Percentiles rank a stretch among this genome's conserved stretches.
Evolutionary conservation across 2,797 vertebrate genomes (phyloP).

Genomic region (Columba guinea): DNA sequence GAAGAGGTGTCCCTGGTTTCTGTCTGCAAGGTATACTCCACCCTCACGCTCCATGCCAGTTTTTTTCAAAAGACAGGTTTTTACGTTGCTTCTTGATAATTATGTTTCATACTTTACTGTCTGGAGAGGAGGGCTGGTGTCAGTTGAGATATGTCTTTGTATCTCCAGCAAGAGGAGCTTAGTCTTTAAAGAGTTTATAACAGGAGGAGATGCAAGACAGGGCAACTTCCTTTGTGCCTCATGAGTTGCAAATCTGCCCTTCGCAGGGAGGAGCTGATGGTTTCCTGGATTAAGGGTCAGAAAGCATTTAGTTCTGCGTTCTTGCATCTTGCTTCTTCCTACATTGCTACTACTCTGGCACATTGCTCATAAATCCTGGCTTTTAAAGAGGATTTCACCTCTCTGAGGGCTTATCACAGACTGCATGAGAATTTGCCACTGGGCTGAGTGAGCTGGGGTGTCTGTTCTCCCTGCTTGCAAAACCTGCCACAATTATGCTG

Average conservation of each 20-base stretch:
- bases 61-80: not conserved
- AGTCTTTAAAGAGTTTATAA: not conserved
- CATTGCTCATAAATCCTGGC: not conserved
- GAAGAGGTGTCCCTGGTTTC: not conserved
- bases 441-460: not conserved
- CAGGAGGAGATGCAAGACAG: not conserved
- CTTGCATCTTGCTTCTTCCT: not conserved
- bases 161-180: not conserved
- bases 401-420: not conserved
- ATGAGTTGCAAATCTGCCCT: not conserved
- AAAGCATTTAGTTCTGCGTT: not conserved
- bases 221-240: not conserved
- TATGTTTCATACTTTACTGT: not conserved
- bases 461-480: not conserved
- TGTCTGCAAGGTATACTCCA: not conserved
- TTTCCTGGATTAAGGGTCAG: not conserved
- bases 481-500: not conserved
- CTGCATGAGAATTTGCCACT: not conserved
- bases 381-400: not conserved
- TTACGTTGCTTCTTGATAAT: not conserved
- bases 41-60: fast-evolving
- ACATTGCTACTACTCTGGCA: not conserved
- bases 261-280: not conserved
- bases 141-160: not conserved
- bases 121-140: not conserved